Base-by-base conservation (phyloP, 2,113 vertebrate species). In the Tachysurus fulvidraco region DNA sequence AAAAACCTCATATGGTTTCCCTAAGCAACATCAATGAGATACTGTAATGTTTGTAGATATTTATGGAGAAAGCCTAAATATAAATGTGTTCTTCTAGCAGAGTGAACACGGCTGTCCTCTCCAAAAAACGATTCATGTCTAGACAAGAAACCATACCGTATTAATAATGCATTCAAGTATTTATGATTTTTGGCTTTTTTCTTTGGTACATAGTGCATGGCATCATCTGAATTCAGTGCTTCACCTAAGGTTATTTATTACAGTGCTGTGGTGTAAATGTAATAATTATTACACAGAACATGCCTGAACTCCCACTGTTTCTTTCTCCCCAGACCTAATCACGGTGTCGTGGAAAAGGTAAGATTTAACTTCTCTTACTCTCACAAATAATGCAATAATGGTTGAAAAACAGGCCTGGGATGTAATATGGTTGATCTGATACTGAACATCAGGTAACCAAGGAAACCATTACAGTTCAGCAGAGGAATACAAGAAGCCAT, bases 321-420 rank as follows among this genome's bases (percentile, higher is more conserved):
- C 67, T 91, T 90, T 89, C 14, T 89, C 69, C 89, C 80, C 94
- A 99, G 98, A 88, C 97, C 97, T 54, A 92, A 93, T 88, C 30
- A 92, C 88, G 92, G 89, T 81, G 90, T 88, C 89, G 90, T 88
- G 89, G 90, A 91, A 60, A 95, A 96, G 96, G 97, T 98, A 96
- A 96, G 94, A 88, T 28, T n/a, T 44, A 46, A n/a, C 16, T 88
- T 85, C 76, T 88, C 2, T 0, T 89, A 19, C 55, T 17, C 77
- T 88, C 88, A 87, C 60, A 50, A 9, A 52, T 71, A 30, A 67
- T 54, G 11, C 46, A 16, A 55, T 16, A 41, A 74, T 74, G 52
- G 28, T n/a, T 50, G 62, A 59, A 14, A 85, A 85, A 23, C 54
- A 19, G n/a, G 36, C 30, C 17, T 41, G 62, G 62, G 12, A 88